Conservation (phyloP, 92 coral and sea anemone genomes). For the Montipora capitata region DNA sequence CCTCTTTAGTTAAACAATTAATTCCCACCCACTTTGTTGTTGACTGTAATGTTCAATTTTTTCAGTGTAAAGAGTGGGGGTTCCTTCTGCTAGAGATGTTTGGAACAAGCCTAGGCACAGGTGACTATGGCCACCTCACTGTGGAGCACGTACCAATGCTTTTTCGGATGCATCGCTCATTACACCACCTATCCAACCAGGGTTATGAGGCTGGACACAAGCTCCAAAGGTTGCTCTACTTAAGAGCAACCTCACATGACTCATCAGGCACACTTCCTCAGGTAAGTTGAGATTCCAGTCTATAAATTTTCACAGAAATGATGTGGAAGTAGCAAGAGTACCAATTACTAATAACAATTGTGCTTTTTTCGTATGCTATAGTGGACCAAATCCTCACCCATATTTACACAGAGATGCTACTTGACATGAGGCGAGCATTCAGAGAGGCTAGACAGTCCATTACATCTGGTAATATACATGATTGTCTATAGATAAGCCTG, state of each 20-base stretch:
- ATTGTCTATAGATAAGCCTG: not conserved
- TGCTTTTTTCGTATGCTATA: not conserved
- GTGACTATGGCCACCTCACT: constrained; percentile 64
- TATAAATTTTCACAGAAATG: not conserved
- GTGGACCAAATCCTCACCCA: not conserved
- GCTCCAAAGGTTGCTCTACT: constrained; percentile 48
- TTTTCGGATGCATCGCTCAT: not conserved
- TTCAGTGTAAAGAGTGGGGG: not conserved
- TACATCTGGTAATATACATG: not conserved
- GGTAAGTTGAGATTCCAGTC: constrained; percentile 19
- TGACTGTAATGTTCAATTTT: not conserved
- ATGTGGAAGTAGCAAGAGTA: not conserved
- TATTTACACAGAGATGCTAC: not conserved
- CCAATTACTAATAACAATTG: no score
- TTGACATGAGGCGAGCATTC: not conserved
- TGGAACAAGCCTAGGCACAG: constrained; percentile 57
- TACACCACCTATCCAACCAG: constrained; percentile 44
- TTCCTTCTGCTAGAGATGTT: not conserved
- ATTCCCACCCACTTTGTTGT: no score
- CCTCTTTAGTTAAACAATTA: no score
- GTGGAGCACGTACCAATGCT: not conserved
- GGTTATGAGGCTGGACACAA: constrained; percentile 69
- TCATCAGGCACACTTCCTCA: constrained; percentile 30
- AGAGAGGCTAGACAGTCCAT: not conserved
- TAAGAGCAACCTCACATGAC: constrained; percentile 61